Evolutionary conservation across 1,140 invertebrate species (phyloP).

Genomic region (honey bee (Apis mellifera)): DNA sequence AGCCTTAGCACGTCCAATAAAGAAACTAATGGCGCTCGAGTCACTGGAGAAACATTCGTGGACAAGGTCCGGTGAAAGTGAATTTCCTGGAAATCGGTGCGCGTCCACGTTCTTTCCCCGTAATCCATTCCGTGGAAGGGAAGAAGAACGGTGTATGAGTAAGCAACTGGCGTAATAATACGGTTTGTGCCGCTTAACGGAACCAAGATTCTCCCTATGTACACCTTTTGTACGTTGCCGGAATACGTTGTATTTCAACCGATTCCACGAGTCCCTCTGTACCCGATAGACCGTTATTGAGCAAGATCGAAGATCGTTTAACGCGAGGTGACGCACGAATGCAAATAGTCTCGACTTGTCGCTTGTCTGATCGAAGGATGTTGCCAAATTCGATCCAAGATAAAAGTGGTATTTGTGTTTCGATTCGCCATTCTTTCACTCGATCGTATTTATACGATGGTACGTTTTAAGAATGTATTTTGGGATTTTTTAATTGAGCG

Average conservation of each 20-base stretch:
- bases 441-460: too few relatives aligned
- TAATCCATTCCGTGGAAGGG: conserved; percentile 27
- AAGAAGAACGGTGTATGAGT: conserved; percentile 26
- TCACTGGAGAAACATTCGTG: conserved; percentile 50
- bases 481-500: too few relatives aligned
- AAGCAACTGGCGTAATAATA: conserved; percentile 49
- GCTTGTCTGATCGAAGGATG: not conserved
- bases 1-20: conserved; percentile 7
- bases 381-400: not conserved
- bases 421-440: too few relatives aligned
- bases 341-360: conserved; percentile 11
- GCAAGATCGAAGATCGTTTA: not conserved
- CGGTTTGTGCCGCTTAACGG: conserved; percentile 57
- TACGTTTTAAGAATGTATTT: too few relatives aligned
- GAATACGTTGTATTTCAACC: conserved; percentile 8
- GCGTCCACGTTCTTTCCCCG: conserved; percentile 64
- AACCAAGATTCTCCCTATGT: conserved; percentile 52
- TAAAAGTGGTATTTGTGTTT: not conserved
- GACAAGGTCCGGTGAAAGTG: conserved; percentile 76
- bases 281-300: conserved; percentile 11
- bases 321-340: conserved; percentile 7
- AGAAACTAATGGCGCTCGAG: conserved; percentile 41
- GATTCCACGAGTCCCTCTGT: conserved; percentile 8
- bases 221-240: conserved; percentile 6
- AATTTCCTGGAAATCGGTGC: conserved; percentile 76